Percentiles rank a stretch among this genome's conserved stretches.
Evolutionary conservation across 2,797 vertebrate species (phyloP).

Genomic region (Acropternis orthonyx): DNA sequence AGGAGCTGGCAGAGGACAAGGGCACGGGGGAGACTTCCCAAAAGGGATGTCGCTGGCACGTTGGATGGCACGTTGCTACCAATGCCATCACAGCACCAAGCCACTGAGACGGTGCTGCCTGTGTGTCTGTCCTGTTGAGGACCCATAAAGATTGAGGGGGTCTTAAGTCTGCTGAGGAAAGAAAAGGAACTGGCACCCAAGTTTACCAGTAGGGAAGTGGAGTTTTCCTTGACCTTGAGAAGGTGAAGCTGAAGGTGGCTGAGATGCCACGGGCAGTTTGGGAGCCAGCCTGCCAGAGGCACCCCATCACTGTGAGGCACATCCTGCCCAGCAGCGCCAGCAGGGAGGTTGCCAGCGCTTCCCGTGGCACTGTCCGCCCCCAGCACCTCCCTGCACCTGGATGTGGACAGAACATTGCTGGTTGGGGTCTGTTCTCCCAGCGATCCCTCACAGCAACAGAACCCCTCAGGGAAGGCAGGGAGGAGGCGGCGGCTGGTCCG

Average conservation of each 20-base stretch:
- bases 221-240: neutral
- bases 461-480: neutral
- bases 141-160: neutral
- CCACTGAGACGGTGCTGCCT: neutral
- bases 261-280: too few species aligned
- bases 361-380: neutral
- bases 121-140: neutral
- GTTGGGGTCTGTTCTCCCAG: neutral
- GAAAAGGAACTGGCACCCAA: neutral
- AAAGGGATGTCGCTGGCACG: neutral
- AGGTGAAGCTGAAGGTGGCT: neutral
- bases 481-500: neutral
- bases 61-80: neutral
- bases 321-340: neutral
- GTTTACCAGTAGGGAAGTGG: neutral
- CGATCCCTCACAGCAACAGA: neutral
- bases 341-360: neutral
- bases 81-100: neutral
- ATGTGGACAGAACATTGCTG: accelerated
- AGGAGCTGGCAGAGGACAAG: neutral
- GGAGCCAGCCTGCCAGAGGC: neutral
- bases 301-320: neutral
- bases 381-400: neutral
- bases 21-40: accelerated
- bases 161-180: neutral